A percentile compares a stretch with the other conserved stretches of the same genome.
These are phyloP conservation scores for Apotomis turbidana DNA, from an alignment of 2,888 invertebrate genomes.

Conservation along the genomic window DNA sequence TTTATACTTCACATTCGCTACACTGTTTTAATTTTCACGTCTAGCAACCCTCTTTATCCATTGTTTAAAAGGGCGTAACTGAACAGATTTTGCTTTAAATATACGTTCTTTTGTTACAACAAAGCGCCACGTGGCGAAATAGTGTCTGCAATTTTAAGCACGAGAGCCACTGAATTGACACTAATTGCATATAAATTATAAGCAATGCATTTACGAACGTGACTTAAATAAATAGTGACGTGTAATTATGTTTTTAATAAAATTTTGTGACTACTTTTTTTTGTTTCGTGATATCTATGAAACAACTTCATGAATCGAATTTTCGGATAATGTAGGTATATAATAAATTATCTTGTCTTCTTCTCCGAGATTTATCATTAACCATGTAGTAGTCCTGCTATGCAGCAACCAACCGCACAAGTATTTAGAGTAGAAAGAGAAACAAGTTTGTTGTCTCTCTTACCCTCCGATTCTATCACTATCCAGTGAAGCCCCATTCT, in stretches of 20 bases:
- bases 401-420: too few species aligned
- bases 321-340: too few species aligned
- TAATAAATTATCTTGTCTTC: too few species aligned
- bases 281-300: not conserved
- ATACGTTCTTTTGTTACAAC: conserved; percentile 10
- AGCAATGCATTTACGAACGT: conserved; percentile 45
- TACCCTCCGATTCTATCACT: too few species aligned
- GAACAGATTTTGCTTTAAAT: not conserved
- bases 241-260: conserved; percentile 13
- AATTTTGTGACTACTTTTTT: not conserved
- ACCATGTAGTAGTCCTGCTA: too few species aligned
- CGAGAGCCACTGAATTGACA: conserved; percentile 51
- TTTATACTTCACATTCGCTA: conserved; percentile 51
- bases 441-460: too few species aligned
- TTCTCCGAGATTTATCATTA: too few species aligned
- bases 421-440: too few species aligned
- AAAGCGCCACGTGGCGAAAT: conserved; percentile 41
- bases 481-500: too few species aligned
- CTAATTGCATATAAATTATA: conserved; percentile 62
- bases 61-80: not conserved
- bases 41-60: conserved; percentile 30
- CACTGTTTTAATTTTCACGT: conserved; percentile 45
- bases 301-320: not conserved
- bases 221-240: conserved; percentile 15
- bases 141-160: conserved; percentile 46